A percentile compares a stretch with the other conserved stretches of the same genome.
Evolutionary conservation across 2,888 invertebrate genomes (phyloP).

Genomic region (Drosophila paranaensis): DNA sequence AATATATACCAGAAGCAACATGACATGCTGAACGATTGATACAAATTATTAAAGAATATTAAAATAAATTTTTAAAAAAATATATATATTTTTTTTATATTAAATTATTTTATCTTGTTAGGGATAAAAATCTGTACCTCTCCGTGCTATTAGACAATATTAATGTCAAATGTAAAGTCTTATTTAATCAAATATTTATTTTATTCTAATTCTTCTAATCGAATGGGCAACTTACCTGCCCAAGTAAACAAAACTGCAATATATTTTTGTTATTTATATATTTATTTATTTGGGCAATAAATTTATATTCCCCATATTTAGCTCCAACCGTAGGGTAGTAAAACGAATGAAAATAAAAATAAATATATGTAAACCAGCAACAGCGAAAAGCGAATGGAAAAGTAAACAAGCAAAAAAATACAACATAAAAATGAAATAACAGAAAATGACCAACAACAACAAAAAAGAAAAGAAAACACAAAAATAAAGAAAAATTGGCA

Average conservation of each 20-base stretch:
- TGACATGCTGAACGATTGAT: no score
- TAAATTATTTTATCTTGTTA: no score
- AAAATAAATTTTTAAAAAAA: no score
- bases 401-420: slow-evolving; percentile 9
- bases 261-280: background rate
- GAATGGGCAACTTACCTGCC: no score
- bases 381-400: slow-evolving; percentile 12
- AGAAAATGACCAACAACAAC: background rate
- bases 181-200: no score
- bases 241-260: background rate
- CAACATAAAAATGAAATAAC: background rate
- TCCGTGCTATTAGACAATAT: no score
- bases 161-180: no score
- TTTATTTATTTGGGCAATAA: background rate
- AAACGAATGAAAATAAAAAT: slow-evolving; percentile 19
- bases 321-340: background rate
- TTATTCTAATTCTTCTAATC: no score
- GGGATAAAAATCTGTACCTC: no score
- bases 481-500: slow-evolving; percentile 30
- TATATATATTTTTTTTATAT: no score
- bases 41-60: background rate
- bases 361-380: slow-evolving; percentile 22
- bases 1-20: no score
- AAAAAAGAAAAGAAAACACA: slow-evolving; percentile 7
- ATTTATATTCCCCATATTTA: background rate